These are phyloP conservation scores for Pseudolaguvia tuberculata DNA, from an alignment of 2,113 vertebrate species.

Conservation along the genomic window DNA sequence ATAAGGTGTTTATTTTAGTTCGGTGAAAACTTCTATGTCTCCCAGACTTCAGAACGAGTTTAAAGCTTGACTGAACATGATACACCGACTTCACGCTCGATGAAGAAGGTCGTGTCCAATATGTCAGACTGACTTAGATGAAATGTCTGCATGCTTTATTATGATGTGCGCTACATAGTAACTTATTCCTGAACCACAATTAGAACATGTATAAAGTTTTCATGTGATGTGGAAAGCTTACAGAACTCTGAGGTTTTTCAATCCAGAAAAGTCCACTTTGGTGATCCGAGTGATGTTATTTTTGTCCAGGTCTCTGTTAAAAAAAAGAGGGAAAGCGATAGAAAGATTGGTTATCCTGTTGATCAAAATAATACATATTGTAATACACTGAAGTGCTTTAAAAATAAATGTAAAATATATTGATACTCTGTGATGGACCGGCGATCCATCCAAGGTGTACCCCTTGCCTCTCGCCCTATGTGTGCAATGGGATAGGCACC, in stretches of 20 bases:
- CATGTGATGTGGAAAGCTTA: conserved; percentile 67
- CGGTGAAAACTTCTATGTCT: conserved; percentile 20
- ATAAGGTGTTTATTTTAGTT: conserved; percentile 29
- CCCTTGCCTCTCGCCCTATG: no score
- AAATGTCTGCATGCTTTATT: conserved; percentile 39
- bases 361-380: background rate
- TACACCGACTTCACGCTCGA: conserved; percentile 32
- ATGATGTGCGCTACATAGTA: conserved; percentile 36
- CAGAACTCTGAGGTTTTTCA: conserved; percentile 96
- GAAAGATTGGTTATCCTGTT: conserved; percentile 9
- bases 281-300: conserved; percentile 96
- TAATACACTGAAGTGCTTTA: no score
- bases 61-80: conserved; percentile 31
- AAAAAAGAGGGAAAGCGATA: conserved; percentile 24
- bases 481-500: no score
- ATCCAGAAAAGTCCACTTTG: conserved; percentile 87
- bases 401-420: no score
- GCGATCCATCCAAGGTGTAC: no score
- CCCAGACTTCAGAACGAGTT: conserved; percentile 22
- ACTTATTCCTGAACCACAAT: conserved; percentile 20
- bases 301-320: conserved; percentile 86
- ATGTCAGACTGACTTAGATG: conserved; percentile 32
- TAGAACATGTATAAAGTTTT: conserved; percentile 27
- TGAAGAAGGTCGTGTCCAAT: conserved; percentile 24
- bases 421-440: no score